These are phyloP conservation scores for Salarias fasciatus DNA, from an alignment of 2,797 vertebrate genomes.

Conservation along the genomic window DNA sequence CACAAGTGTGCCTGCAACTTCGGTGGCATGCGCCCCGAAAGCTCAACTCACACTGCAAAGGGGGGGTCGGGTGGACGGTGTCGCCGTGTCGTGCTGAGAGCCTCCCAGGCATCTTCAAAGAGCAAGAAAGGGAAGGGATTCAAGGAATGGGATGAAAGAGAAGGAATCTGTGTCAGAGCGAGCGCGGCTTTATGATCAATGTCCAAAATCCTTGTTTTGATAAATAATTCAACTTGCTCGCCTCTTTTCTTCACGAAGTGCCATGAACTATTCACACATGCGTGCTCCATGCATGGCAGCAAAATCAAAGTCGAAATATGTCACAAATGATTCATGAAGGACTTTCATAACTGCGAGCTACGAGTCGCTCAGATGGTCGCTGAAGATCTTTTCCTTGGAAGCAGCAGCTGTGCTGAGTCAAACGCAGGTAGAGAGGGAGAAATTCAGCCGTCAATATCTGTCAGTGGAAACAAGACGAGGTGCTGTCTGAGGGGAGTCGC, in stretches of 20 bases:
- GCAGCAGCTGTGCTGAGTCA: conserved; percentile 33
- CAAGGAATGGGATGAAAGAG: conserved; percentile 16
- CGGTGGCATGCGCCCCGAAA: not conserved
- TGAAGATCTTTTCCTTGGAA: conserved; percentile 6
- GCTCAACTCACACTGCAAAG: not conserved
- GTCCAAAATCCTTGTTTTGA: conserved; percentile 25
- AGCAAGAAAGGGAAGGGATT: conserved; percentile 5
- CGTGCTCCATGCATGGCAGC: not conserved
- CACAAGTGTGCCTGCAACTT: not conserved
- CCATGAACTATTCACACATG: not conserved
- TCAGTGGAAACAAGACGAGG: conserved; percentile 39
- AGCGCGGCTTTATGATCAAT: conserved; percentile 10
- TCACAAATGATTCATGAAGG: conserved; percentile 12
- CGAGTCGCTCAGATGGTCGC: not conserved
- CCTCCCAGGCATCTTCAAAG: conserved; percentile 33
- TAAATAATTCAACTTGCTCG: conserved; percentile 34
- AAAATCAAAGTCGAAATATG: conserved; percentile 4
- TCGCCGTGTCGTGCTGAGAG: not conserved
- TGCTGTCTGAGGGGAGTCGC: conserved; percentile 12
- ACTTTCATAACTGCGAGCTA: conserved; percentile 6
- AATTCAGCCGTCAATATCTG: conserved; percentile 68
- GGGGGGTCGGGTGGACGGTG: not conserved
- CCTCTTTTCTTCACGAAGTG: conserved; percentile 9
- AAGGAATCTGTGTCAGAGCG: conserved; percentile 10
- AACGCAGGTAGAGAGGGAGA: conserved; percentile 50